Evolutionary conservation across 2,888 invertebrate genomes (phyloP), one percentile per base, ranked within the genome.

Genomic region (Drosophila affinis): DNA sequence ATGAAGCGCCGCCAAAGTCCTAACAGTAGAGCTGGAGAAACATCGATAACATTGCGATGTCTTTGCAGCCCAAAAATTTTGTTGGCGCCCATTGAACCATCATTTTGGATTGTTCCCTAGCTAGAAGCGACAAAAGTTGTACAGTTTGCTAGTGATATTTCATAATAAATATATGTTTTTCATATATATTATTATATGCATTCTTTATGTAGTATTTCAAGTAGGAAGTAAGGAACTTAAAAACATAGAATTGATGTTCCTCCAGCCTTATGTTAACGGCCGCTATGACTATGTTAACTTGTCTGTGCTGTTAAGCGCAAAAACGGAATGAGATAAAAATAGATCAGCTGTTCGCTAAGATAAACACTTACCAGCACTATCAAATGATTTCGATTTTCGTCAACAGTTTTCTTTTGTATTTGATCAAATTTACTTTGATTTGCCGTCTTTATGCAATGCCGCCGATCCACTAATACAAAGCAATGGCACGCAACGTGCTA

Each of bases 401-500:
- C 39, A 39, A 39, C 39, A 39, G 39, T 39, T 39, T 39, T 14
- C 39, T 39, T 21, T 24, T 24, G 24, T 39, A 39, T 39, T 39
- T 39, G 14, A 39, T 39, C 39, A 39, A 39, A 39, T 39, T 39
- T 39, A 39, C 39, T n/a, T 39, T 39, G 39, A 39, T 39, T 39
- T 39, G n/a, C 39, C n/a, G n/a, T 39, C 39, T 39, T 14, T 7
- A 14, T 7, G 39, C 39, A 39, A 39, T 39, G 39, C 39, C 39
- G 39, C 39, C 39, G n/a, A 39, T 14, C n/a, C n/a, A 39, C 39
- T 39, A 39, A n/a, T 39, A 39, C 39, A 39, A 14, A 39, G 39
- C 39, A 39, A 92, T 92, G 92, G 81, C 85, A 49, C 88, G 92
- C 54, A 92, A 92, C 78, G 89, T 92, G 59, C 88, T 92, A 61